Percentiles rank a stretch among this genome's conserved stretches.
phyloP scores from a whole-genome alignment of 92 coral and sea anemone genomes.

The Phenganax stokvisi region DNA sequence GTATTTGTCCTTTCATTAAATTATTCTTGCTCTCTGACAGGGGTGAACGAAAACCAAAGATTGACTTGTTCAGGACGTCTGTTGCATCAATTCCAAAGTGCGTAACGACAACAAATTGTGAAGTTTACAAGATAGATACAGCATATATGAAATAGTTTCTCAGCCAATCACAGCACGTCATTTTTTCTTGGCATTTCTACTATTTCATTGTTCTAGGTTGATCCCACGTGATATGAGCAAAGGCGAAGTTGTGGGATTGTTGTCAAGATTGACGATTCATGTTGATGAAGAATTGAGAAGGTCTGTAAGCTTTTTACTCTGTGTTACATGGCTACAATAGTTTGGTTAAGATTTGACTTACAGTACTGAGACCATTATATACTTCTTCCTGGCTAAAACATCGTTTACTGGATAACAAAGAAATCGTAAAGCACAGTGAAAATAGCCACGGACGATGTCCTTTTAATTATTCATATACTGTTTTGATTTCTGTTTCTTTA shows the following conservation, averaged over 20 bases:
- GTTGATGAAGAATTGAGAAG: slow-evolving; percentile 97
- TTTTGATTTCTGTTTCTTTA: slow-evolving; percentile 10
- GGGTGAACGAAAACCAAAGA: slow-evolving; percentile 83
- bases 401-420: too few relatives aligned
- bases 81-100: slow-evolving; percentile 98
- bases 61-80: slow-evolving; percentile 92
- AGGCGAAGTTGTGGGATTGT: slow-evolving; percentile 83
- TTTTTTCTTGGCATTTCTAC: background rate
- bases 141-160: background rate
- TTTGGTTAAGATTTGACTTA: too few relatives aligned
- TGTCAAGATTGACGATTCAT: slow-evolving; percentile 88
- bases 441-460: background rate
- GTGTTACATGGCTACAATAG: background rate
- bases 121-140: background rate
- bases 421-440: background rate
- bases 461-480: background rate
- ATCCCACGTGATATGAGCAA: slow-evolving; percentile 98
- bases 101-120: background rate
- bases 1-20: background rate
- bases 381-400: too few relatives aligned
- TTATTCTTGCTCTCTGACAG: slow-evolving; percentile 41
- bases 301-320: slow-evolving; percentile 37
- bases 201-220: slow-evolving; percentile 50
- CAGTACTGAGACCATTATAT: too few relatives aligned
- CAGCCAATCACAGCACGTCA: background rate